Evolutionary conservation across 1,140 invertebrate genomes (phyloP).

Genomic region (Aricia agestis): DNA sequence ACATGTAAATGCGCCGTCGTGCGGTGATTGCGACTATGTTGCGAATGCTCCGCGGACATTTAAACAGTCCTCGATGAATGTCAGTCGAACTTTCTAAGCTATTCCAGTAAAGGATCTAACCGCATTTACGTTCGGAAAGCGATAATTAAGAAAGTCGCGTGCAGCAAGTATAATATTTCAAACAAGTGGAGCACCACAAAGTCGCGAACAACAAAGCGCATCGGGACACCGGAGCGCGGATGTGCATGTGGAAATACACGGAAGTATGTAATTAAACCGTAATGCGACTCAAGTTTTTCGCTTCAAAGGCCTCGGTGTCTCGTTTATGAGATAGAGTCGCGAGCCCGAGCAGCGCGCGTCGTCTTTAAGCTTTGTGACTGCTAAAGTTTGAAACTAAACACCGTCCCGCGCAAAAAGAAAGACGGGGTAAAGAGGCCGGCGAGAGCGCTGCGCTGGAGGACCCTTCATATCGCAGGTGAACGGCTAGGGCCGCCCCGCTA

Average conservation of each 20-base stretch:
- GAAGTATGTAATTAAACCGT: conserved; percentile 14
- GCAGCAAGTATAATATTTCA: not conserved
- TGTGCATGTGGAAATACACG: not conserved
- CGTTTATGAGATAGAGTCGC: conserved; percentile 19
- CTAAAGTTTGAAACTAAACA: conserved; percentile 29
- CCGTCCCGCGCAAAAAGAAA: conserved; percentile 29
- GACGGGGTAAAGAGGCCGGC: conserved; percentile 35
- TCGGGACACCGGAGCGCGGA: not conserved
- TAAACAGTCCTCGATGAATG: not conserved
- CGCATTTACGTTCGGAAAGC: not conserved
- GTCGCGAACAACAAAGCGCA: not conserved
- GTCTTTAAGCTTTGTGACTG: conserved; percentile 22
- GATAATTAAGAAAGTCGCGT: conserved; percentile 3
- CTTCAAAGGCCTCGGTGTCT: conserved; percentile 18
- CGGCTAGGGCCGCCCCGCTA: conserved; percentile 21
- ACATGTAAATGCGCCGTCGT: not conserved
- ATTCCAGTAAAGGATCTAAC: not conserved
- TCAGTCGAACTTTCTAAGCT: not conserved
- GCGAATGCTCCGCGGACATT: not conserved
- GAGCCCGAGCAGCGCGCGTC: conserved; percentile 2
- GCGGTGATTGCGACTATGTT: not conserved
- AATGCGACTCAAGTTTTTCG: conserved; percentile 19
- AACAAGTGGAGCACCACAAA: not conserved
- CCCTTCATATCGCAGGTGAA: conserved; percentile 42
- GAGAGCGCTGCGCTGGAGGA: conserved; percentile 30